These are phyloP conservation scores for Pteronotus mesoamericanus DNA, from an alignment of 2,797 vertebrate species.

Conservation along the genomic window DNA sequence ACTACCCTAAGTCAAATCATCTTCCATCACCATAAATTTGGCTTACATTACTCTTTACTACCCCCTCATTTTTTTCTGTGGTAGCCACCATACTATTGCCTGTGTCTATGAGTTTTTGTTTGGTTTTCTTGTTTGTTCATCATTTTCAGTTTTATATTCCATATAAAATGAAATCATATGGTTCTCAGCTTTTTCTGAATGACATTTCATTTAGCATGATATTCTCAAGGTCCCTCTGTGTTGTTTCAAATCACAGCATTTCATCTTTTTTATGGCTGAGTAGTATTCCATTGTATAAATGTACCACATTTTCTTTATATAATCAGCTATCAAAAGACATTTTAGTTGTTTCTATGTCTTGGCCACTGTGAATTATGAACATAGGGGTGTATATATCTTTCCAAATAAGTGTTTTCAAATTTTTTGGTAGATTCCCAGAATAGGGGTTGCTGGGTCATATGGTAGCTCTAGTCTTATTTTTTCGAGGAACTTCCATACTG, in stretches of 20 bases:
- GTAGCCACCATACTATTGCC: too few relatives aligned
- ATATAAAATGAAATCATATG: too few relatives aligned
- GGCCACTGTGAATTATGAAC: background rate
- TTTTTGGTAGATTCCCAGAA: background rate
- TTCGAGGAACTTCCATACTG: background rate
- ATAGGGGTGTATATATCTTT: background rate
- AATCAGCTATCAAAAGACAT: background rate
- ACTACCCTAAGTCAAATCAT: too few relatives aligned
- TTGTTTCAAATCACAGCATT: background rate
- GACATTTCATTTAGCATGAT: background rate
- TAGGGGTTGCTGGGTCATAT: background rate
- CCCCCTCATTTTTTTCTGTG: too few relatives aligned
- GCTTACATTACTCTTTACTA: too few relatives aligned
- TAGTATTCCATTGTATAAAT: background rate
- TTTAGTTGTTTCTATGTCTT: background rate
- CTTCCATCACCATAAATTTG: too few relatives aligned
- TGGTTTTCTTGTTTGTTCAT: background rate
- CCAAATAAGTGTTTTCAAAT: background rate
- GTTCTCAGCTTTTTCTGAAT: background rate
- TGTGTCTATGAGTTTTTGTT: background rate
- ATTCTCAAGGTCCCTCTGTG: background rate
- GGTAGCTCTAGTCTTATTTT: background rate
- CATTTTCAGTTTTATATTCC: too few relatives aligned
- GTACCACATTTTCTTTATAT: background rate
- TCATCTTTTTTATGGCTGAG: background rate